Evolutionary conservation across 1,140 invertebrate species (phyloP), one percentile per base, ranked within the genome.

Genomic region (Chelonus insularis): DNA sequence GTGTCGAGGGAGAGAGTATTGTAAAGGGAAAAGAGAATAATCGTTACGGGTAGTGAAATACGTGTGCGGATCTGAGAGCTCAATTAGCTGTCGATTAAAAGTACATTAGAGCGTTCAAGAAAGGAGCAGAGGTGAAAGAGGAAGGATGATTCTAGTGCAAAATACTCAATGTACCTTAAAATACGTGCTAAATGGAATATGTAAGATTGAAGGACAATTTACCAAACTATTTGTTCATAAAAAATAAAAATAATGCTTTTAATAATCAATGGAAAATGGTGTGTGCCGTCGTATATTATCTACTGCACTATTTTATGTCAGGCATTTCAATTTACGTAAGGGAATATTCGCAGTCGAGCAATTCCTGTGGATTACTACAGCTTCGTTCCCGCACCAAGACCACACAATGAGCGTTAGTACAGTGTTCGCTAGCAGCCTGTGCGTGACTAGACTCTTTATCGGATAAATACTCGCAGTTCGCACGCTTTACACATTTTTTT

Each of bases 41-140:
- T 60, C 23, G 48, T 45, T 43, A 20, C 29, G 58, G 32, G n/a
- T 36, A 52, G 57, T 23, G 47, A 52, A 52, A 55, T 64, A 50
- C 41, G 57, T 60, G 57, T 43, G 39, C 36, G 43, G 21, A 51
- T 48, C 36, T 64, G 52, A 60, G 50, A 60, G 51, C 52, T 60
- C 57, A 56, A 64, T 64, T 60, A 64, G 63, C 50, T 50, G 54
- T 64, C 58, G 58, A 64, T 64, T 64, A 60, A 60, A 64, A 64
- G 57, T 64, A 64, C 63, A 60, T 64, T 60, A 64, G 57, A 63
- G 57, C 25, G 21, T 29, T 43, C 20, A 36, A 39, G 32, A 21
- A 14, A 32, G 34, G 32, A 3, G 34, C 18, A 54, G 11, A 20
- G 37, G 18, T 4, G 12, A 4, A 29, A 20, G 54, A 8, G 21